Evolutionary conservation across 2,113 vertebrate genomes (phyloP).

Genomic region (Salvelinus namaycush): DNA sequence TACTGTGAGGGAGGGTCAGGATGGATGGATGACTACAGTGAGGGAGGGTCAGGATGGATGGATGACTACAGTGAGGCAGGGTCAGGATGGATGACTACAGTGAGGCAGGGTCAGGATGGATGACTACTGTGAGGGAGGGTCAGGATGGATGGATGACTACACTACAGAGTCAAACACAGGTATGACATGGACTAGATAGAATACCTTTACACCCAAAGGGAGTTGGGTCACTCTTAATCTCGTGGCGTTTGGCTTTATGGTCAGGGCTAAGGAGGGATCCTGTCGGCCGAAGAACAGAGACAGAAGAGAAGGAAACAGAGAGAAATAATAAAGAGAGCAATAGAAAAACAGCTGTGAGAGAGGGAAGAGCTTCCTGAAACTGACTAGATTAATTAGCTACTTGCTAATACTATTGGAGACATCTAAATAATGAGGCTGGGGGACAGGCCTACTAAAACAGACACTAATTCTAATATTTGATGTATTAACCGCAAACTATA

Average conservation of each 20-base stretch:
- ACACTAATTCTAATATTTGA: not conserved
- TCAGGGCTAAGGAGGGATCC: constrained; percentile 91
- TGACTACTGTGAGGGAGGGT: constrained; percentile 9
- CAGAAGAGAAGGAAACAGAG: constrained; percentile 50
- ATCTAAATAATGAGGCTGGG: not conserved
- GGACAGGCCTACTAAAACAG: not conserved
- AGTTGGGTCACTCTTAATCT: constrained; percentile 96
- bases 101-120: no score
- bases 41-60: no score
- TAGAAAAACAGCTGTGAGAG: constrained; percentile 9
- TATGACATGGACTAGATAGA: not conserved
- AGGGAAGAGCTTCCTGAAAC: constrained; percentile 9
- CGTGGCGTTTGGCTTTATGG: constrained; percentile 89
- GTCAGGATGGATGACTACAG: not conserved
- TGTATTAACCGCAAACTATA: not conserved
- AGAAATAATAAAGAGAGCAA: constrained; percentile 26
- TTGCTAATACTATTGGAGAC: not conserved
- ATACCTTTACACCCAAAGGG: constrained; percentile 95
- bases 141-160: not conserved
- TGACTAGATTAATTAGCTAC: not conserved
- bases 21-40: no score
- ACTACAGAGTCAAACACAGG: not conserved
- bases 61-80: no score
- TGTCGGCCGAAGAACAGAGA: constrained; percentile 66
- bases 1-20: no score